These are phyloP conservation scores for Thunnus thynnus DNA, from an alignment of 2,113 vertebrate genomes.

Conservation along the genomic window DNA sequence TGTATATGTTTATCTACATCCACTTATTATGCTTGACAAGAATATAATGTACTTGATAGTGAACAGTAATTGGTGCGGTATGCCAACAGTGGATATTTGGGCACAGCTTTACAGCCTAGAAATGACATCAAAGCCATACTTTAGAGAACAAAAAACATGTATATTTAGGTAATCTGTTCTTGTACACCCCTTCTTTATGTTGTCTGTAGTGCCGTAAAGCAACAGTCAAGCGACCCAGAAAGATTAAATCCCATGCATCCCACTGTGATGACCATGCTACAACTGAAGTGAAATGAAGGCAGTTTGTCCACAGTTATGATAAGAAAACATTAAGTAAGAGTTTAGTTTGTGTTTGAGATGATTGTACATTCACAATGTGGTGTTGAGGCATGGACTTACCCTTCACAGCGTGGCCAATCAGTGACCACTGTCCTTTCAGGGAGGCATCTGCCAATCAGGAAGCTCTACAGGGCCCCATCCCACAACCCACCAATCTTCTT, in stretches of 20 bases:
- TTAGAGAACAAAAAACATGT: slow-evolving; percentile 64
- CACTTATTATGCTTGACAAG: slow-evolving; percentile 60
- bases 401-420: slow-evolving; percentile 44
- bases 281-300: neutral
- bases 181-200: slow-evolving; percentile 61
- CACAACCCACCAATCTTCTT: slow-evolving; percentile 48
- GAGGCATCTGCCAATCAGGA: slow-evolving; percentile 81
- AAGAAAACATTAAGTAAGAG: neutral
- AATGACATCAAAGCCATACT: slow-evolving; percentile 80
- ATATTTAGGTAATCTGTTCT: slow-evolving; percentile 64
- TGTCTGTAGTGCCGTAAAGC: slow-evolving; percentile 44
- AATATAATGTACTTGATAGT: slow-evolving; percentile 57
- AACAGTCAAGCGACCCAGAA: slow-evolving; percentile 21
- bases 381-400: slow-evolving; percentile 34
- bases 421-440: slow-evolving; percentile 77
- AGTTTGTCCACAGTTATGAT: slow-evolving; percentile 15
- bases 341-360: slow-evolving; percentile 46
- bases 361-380: slow-evolving; percentile 51
- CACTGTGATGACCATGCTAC: neutral
- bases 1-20: slow-evolving; percentile 56
- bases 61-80: slow-evolving; percentile 56
- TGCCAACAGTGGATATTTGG: slow-evolving; percentile 45
- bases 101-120: slow-evolving; percentile 68
- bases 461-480: slow-evolving; percentile 69
- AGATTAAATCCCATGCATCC: neutral